A percentile compares a stretch with the other conserved stretches of the same genome.
These are phyloP conservation scores for Halocynthia aurantium DNA, from an alignment of 23 tunicate species.

Conservation along the genomic window DNA sequence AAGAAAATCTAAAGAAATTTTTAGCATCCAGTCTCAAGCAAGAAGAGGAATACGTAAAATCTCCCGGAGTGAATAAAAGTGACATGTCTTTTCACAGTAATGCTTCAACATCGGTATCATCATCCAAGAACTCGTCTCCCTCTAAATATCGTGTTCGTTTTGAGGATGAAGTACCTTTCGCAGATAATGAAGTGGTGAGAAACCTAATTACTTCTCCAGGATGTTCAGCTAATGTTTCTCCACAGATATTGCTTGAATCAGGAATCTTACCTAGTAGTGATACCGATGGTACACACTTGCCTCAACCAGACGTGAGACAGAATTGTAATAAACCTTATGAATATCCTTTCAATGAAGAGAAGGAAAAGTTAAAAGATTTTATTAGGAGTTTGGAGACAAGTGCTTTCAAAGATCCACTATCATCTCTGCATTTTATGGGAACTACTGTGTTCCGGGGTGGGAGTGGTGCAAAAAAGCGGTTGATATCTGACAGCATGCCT, in stretches of 20 bases:
- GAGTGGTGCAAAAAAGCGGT: too few species aligned
- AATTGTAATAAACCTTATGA: neutral
- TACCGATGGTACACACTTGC: neutral
- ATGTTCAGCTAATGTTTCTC: neutral
- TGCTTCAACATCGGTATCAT: neutral
- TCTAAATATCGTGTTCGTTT: constrained; percentile 14
- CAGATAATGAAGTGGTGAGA: neutral
- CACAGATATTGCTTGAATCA: neutral
- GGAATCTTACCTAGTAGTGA: neutral
- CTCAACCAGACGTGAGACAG: neutral
- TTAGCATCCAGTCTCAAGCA: constrained; percentile 20
- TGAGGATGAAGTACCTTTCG: neutral
- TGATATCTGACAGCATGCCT: too few species aligned
- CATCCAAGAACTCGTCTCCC: constrained; percentile 7
- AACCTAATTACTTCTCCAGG: neutral
- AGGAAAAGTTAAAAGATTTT: constrained; percentile 12
- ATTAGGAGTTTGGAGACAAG: constrained; percentile 10
- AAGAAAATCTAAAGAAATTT: constrained; percentile 5
- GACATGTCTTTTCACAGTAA: neutral
- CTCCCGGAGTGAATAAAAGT: neutral
- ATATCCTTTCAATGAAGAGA: constrained; percentile 8
- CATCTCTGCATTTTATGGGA: constrained; percentile 7
- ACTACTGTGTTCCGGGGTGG: neutral
- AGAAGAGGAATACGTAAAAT: constrained; percentile 2
- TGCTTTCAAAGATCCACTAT: constrained; percentile 10